Conservation (phyloP, 35 echinoderm and acorn worm genomes). For the Diadema setosum region DNA sequence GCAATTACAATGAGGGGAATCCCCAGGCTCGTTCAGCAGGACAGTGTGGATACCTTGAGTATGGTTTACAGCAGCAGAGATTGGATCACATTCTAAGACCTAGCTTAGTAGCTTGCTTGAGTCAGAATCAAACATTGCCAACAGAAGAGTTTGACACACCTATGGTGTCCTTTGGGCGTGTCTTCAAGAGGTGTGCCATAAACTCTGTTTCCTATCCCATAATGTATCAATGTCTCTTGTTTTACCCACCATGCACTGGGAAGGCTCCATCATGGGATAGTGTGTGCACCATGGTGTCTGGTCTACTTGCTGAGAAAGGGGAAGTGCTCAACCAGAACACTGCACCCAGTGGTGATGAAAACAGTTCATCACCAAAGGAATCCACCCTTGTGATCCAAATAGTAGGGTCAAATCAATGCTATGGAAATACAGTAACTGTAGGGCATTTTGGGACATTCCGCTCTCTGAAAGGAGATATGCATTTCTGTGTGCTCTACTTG, state of each 20-base stretch:
- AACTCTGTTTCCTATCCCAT: conserved; percentile 27
- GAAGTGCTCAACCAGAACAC: not conserved
- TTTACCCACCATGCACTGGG: not conserved
- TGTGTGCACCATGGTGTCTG: not conserved
- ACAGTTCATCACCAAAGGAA: not conserved
- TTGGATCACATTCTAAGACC: too few relatives aligned
- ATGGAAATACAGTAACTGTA: not conserved
- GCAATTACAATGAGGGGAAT: too few relatives aligned
- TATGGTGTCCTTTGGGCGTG: not conserved
- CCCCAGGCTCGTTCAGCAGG: too few relatives aligned
- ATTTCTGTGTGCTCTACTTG: not conserved
- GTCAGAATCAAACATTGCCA: too few relatives aligned
- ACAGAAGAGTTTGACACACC: too few relatives aligned
- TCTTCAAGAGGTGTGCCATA: conserved; percentile 19
- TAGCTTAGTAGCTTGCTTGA: too few relatives aligned
- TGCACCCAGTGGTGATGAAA: not conserved
- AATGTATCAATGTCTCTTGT: conserved; percentile 33
- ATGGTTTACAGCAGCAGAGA: too few relatives aligned
- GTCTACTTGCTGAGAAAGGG: not conserved
- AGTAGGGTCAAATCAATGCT: not conserved
- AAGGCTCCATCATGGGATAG: not conserved
- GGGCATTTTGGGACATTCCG: conserved; percentile 4
- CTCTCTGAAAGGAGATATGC: not conserved
- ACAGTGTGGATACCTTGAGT: too few relatives aligned
- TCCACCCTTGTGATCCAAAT: not conserved